Conservation (phyloP, 2,113 vertebrate species). For the Notarius quadriscutis region DNA sequence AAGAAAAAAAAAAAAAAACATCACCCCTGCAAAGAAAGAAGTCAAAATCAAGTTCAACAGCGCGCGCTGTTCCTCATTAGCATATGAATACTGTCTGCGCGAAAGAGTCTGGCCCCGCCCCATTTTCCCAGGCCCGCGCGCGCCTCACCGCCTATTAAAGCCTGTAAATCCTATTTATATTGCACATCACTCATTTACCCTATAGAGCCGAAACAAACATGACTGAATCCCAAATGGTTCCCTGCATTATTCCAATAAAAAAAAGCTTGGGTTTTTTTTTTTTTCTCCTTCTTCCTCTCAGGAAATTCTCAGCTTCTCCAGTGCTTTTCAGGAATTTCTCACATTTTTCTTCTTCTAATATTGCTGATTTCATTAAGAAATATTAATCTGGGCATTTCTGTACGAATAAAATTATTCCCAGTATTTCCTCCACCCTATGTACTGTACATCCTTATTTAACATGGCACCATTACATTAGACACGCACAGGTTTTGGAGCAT, state of each 20-base stretch:
- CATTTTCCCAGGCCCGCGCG: conserved; percentile 85
- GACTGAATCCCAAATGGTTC: conserved; percentile 1
- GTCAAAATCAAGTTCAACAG: conserved; percentile 94
- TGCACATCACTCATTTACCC: conserved; percentile 31
- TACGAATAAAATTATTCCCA: neutral
- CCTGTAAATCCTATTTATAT: conserved; percentile 29
- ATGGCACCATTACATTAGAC: neutral
- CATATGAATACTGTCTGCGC: conserved; percentile 86
- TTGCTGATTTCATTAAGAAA: neutral
- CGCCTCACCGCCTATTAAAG: conserved; percentile 51
- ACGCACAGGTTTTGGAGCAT: neutral
- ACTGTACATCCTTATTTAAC: neutral
- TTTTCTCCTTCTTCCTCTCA: neutral
- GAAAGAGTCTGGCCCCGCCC: conserved; percentile 74
- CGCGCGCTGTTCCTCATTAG: conserved; percentile 76
- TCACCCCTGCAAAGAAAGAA: conserved; percentile 71
- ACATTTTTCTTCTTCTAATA: neutral
- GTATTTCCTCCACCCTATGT: neutral
- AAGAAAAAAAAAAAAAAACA: conserved; percentile 72
- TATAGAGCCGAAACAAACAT: neutral
- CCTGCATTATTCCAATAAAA: too few relatives aligned
- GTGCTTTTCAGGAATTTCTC: neutral
- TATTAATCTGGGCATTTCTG: neutral
- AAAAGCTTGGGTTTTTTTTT: neutral
- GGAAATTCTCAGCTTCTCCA: neutral